Conservation (phyloP, 1,140 invertebrate genomes). For the Maconellicoccus hirsutus region DNA sequence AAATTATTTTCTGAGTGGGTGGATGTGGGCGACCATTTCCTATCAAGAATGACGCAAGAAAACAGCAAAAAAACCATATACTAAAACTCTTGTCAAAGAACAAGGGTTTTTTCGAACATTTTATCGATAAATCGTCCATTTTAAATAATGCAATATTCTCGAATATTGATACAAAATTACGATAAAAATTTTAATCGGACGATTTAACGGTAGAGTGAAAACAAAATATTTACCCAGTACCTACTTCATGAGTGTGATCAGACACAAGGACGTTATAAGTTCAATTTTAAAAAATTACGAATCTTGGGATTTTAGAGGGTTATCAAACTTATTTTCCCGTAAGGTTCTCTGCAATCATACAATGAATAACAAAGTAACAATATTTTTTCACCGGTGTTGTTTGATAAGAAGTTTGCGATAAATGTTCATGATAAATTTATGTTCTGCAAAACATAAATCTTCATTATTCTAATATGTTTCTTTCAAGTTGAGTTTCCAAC, state of each 20-base stretch:
- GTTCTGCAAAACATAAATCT: conserved; percentile 1
- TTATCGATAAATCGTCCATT: too few species aligned
- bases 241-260: not conserved
- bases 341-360: not conserved
- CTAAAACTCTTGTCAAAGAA: too few species aligned
- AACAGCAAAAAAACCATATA: too few species aligned
- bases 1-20: too few species aligned
- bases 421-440: not conserved
- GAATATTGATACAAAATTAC: not conserved
- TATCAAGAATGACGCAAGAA: too few species aligned
- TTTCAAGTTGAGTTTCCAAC: not conserved
- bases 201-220: not conserved
- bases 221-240: conserved; percentile 4
- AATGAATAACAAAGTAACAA: conserved; percentile 6
- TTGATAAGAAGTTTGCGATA: not conserved
- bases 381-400: not conserved
- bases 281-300: not conserved
- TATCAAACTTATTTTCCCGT: not conserved
- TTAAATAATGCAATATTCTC: too few species aligned
- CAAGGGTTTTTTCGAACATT: too few species aligned
- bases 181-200: not conserved
- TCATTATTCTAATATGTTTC: not conserved
- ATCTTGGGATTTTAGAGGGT: not conserved
- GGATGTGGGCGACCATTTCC: too few species aligned
- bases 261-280: not conserved